Conservation (phyloP, 2,113 vertebrate genomes). For the Pluvianellus socialis region DNA sequence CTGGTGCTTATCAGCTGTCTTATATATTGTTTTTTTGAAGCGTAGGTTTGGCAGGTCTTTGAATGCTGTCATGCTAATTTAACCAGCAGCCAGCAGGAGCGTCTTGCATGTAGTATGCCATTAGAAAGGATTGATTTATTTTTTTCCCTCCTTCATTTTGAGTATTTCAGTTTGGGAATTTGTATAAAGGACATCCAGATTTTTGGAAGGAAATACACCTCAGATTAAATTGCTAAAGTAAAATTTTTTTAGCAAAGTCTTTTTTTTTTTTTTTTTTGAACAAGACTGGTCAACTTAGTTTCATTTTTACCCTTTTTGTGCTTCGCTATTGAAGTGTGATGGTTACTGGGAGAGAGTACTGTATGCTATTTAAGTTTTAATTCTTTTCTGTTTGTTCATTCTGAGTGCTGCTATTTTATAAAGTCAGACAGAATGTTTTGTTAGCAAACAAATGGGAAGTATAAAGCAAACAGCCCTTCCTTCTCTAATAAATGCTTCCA, state of each 20-base stretch:
- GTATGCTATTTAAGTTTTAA: not conserved
- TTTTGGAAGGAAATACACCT: not conserved
- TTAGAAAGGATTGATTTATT: not conserved
- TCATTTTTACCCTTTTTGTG: not conserved
- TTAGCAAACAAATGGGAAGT: constrained; percentile 43
- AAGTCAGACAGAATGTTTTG: constrained; percentile 48
- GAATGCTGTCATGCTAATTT: not conserved
- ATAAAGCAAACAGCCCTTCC: constrained; percentile 29
- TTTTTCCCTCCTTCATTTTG: too few species aligned
- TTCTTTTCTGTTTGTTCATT: constrained; percentile 27
- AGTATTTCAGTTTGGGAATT: not conserved
- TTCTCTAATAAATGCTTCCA: constrained; percentile 28
- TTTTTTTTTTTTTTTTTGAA: not conserved
- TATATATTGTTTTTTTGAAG: not conserved
- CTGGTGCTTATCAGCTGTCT: not conserved
- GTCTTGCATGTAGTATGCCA: not conserved
- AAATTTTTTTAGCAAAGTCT: not conserved
- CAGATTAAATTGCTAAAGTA: not conserved
- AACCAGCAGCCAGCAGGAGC: not conserved
- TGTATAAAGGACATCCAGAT: not conserved
- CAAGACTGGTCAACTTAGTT: not conserved
- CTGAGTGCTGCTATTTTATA: not conserved
- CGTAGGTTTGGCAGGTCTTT: not conserved
- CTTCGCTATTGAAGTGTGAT: not conserved
- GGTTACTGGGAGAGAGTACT: not conserved